A percentile compares a stretch with the other conserved stretches of the same genome.
These are phyloP conservation scores for Oreochromis mossambicus DNA, from an alignment of 2,797 vertebrate genomes.

Conservation along the genomic window DNA sequence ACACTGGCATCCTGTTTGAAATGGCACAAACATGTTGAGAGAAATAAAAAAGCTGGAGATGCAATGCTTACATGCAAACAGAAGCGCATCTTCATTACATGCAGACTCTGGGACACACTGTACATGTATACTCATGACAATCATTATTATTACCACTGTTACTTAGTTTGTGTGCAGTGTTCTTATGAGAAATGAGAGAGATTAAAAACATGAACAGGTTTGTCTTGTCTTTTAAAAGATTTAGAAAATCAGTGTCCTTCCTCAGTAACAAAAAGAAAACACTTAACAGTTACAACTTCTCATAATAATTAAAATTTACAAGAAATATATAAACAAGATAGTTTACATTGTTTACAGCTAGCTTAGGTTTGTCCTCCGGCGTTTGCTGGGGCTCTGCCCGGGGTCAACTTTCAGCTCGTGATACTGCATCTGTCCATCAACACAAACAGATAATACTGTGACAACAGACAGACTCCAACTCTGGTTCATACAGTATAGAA, in stretches of 20 bases:
- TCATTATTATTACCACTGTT: neutral
- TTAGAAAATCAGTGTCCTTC: conserved; percentile 33
- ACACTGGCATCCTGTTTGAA: neutral
- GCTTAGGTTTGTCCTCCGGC: conserved; percentile 79
- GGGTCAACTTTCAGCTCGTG: conserved; percentile 84
- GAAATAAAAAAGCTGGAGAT: neutral
- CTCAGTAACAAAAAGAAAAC: conserved; percentile 7
- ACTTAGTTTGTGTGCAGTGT: neutral
- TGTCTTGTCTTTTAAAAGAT: conserved; percentile 7
- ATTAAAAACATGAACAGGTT: neutral
- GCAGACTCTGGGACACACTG: neutral
- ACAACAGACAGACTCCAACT: neutral
- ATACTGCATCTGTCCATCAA: conserved; percentile 87
- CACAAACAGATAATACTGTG: neutral
- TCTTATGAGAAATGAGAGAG: neutral
- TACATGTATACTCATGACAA: neutral
- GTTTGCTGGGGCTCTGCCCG: conserved; percentile 85
- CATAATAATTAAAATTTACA: conserved; percentile 18
- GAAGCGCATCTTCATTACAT: neutral
- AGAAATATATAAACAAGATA: conserved; percentile 17
- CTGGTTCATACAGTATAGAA: neutral
- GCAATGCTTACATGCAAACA: conserved; percentile 32
- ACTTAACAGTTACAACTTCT: neutral
- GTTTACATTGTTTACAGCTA: conserved; percentile 63
- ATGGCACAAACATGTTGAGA: neutral